These are phyloP conservation scores for Oryctolagus cuniculus DNA, from an alignment of 2,113 vertebrate species.

Conservation along the genomic window DNA sequence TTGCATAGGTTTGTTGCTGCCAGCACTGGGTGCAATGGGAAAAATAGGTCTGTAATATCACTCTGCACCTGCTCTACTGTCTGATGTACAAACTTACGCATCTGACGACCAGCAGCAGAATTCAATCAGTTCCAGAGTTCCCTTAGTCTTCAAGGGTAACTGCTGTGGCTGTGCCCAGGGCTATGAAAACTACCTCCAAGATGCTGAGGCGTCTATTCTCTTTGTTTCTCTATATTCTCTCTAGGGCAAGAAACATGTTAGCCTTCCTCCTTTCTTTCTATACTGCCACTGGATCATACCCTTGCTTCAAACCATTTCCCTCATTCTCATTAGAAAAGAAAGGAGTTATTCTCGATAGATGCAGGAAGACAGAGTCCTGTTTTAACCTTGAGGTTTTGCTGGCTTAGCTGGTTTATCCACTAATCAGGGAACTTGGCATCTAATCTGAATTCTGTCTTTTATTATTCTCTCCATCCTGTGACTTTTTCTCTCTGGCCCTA, in stretches of 20 bases:
- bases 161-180: neutral
- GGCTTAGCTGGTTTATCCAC: neutral
- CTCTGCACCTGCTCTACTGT: neutral
- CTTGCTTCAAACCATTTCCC: neutral
- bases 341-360: neutral
- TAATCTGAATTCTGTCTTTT: neutral
- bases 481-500: neutral
- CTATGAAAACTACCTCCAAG: neutral
- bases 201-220: too few species aligned
- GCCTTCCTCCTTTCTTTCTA: neutral
- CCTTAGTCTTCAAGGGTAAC: neutral
- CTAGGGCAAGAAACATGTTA: neutral
- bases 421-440: neutral
- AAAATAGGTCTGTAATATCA: neutral
- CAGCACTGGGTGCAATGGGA: too few species aligned
- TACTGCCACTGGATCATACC: neutral
- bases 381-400: neutral
- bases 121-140: neutral
- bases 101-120: neutral
- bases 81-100: neutral
- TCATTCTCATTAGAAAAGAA: neutral
- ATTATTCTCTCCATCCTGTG: neutral
- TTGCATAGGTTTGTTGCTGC: neutral
- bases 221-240: neutral
- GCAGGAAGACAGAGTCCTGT: neutral